Base-by-base conservation (phyloP, 2,888 invertebrate species). In the Aphidoletes aphidimyza region DNA sequence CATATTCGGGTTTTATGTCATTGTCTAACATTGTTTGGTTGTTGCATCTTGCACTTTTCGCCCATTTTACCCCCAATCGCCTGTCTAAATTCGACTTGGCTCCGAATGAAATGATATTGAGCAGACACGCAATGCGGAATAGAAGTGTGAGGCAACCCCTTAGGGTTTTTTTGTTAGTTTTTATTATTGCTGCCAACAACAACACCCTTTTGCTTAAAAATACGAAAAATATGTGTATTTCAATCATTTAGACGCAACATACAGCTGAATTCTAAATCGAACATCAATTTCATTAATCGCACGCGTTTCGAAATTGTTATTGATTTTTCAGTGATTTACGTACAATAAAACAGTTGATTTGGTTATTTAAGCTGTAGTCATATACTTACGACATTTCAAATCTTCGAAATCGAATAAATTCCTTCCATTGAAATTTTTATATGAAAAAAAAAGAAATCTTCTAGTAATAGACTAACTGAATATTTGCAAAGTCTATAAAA, bases 31-130 rank as follows among this genome's bases (percentile, higher is more conserved):
- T 54, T 54, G 54, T 69, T 6, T 14, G 34, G 69, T 30, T 69
- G 34, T 69, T 69, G 69, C 34, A 69, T 69, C 34, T 69, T 69
- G 69, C 34, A 14, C 69, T 30, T 69, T 69, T 42, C 14, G 42
- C 42, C 42, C 42, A 42, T 42, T 9, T 69, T 69, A 14, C n/a
- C 3, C 54, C 9, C 30, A 5, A 30, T 69, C 69, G 69, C 30
- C 69, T 69, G 30, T 8, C 69, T 30, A 54, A 22, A n/a, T 22
- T n/a, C 14, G 5, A 69, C 34, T 11, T 30, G 30, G 3, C 30
- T 14, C n/a, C 47, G 17, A 17, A 54, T n/a, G 5, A 6, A 42
- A 8, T 54, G 14, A 8, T 69, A 69, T 69, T 69, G 69, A 30
- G 42, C 14, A 6, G 42, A 6, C 6, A 42, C 42, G 42, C 8